Conservation (phyloP, 35 echinoderm and acorn worm genomes). For the Ophioderma brevispina region DNA sequence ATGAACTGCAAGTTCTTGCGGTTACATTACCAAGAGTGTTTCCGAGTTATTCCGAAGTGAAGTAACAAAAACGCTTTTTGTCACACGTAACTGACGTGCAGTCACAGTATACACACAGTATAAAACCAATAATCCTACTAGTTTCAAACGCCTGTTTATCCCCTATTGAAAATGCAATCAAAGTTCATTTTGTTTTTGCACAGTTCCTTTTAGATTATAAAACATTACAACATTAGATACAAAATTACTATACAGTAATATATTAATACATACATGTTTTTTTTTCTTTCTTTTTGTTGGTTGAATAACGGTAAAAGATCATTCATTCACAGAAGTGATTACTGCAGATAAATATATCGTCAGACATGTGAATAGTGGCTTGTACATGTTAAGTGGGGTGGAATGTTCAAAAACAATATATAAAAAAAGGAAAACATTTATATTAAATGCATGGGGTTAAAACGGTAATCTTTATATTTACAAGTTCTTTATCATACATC, state of each 20-base stretch:
- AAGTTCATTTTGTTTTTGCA: neutral
- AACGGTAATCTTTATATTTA: constrained; percentile 7
- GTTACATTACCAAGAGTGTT: neutral
- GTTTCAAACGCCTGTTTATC: neutral
- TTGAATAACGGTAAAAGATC: neutral
- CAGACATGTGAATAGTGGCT: neutral
- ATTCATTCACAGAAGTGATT: too few relatives aligned
- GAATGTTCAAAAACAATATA: neutral
- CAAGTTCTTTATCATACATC: neutral
- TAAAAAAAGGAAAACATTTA: neutral
- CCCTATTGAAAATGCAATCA: neutral
- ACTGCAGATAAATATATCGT: neutral
- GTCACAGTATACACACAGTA: neutral
- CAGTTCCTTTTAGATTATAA: constrained; percentile 3
- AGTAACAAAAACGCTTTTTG: neutral
- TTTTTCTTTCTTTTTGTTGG: neutral
- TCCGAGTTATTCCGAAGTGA: neutral
- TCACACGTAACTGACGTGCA: neutral
- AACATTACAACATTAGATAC: constrained; percentile 1
- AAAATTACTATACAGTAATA: constrained; percentile 12
- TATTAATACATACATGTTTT: neutral
- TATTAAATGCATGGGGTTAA: neutral
- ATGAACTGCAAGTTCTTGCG: too few relatives aligned
- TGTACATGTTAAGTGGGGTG: neutral
- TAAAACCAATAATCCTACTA: neutral